Evolutionary conservation across 2,113 vertebrate species (phyloP).

Genomic region (Cyanoliseus patagonus): DNA sequence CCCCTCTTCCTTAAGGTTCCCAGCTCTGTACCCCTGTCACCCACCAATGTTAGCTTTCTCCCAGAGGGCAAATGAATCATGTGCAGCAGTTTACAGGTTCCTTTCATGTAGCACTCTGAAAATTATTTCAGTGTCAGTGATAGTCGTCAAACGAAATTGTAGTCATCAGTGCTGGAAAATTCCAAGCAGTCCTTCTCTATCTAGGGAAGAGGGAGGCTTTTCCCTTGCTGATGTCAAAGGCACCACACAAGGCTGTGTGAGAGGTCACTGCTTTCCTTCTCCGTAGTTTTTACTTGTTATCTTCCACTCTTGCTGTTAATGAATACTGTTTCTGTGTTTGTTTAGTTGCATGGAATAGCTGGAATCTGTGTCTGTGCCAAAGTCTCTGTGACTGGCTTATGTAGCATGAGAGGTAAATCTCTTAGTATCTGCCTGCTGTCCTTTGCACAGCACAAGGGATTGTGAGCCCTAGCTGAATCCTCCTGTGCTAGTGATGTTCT

Average conservation of each 20-base stretch:
- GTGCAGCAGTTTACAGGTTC: not conserved
- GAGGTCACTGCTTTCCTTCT: not conserved
- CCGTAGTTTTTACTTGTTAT: accelerated
- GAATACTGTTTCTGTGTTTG: not conserved
- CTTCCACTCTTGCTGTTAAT: not conserved
- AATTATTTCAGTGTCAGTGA: not conserved
- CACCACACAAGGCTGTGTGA: not conserved
- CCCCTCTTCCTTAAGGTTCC: not conserved
- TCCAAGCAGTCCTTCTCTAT: not conserved
- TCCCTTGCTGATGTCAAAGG: not conserved
- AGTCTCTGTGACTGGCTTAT: not conserved
- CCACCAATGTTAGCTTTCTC: not conserved
- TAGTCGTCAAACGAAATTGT: not conserved
- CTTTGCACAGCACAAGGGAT: not conserved
- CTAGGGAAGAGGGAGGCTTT: not conserved
- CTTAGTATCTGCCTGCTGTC: not conserved
- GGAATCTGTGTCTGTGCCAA: not conserved
- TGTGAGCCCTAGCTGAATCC: not conserved
- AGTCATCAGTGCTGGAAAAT: not conserved
- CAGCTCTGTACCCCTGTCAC: not conserved
- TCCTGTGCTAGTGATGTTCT: not conserved
- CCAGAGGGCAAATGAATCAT: not conserved
- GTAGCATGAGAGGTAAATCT: not conserved
- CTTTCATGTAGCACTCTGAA: not conserved
- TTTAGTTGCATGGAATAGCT: not conserved